phyloP scores from a whole-genome alignment of 2,113 vertebrate genomes.

The Tympanuchus pallidicinctus region DNA sequence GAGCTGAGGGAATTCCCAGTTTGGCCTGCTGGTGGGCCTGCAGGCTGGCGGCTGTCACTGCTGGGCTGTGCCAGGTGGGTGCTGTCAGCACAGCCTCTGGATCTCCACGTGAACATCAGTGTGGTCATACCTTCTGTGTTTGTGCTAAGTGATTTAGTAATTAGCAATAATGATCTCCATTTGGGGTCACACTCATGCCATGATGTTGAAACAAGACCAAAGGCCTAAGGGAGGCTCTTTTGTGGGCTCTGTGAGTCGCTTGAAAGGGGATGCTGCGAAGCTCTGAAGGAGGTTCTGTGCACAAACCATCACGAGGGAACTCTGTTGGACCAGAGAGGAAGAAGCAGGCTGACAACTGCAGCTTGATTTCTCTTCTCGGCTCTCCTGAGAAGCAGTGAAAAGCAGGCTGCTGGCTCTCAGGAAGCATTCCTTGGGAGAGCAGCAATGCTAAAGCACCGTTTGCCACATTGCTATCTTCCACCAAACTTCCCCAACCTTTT shows the following conservation, averaged over 20 bases:
- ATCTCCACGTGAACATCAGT: too few relatives aligned
- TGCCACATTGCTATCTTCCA: background rate
- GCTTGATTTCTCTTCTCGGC: rapidly evolving
- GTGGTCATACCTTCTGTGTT: background rate
- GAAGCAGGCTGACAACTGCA: background rate
- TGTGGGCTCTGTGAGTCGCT: background rate
- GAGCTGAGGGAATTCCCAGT: constrained; percentile 14
- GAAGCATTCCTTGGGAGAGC: background rate
- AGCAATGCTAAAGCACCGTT: background rate
- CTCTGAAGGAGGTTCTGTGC: too few relatives aligned
- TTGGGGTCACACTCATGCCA: background rate
- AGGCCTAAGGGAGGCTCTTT: background rate
- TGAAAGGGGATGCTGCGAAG: background rate
- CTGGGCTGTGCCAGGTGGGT: background rate
- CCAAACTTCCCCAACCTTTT: background rate
- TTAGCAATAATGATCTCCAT: constrained; percentile 14
- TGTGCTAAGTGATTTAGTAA: constrained; percentile 13
- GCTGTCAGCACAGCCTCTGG: background rate
- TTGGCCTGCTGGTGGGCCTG: background rate
- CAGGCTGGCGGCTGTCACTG: background rate
- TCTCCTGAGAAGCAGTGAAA: background rate
- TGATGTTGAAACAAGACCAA: background rate
- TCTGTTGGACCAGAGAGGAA: background rate
- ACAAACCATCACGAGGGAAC: too few relatives aligned
- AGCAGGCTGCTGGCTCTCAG: background rate